A percentile compares a stretch with the other conserved stretches of the same genome.
phyloP scores from a whole-genome alignment of 2,113 vertebrate species.

The Neopipo cinnamomea region DNA sequence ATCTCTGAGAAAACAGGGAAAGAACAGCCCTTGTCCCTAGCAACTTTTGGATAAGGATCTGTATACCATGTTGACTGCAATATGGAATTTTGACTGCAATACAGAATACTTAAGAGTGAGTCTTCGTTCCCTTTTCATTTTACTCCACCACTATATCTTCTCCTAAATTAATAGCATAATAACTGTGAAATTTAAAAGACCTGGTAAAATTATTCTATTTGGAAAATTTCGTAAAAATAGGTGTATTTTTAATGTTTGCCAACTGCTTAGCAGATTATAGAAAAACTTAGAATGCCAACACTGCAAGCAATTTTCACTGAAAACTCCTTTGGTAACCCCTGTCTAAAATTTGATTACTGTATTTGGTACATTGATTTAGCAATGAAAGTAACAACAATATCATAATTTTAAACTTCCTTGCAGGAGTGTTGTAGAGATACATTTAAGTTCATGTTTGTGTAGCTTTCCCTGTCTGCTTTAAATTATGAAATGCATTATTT shows the following conservation, averaged over 20 bases:
- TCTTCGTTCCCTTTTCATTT: not conserved
- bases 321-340: slow-evolving; percentile 18
- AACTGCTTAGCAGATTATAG: not conserved
- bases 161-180: not conserved
- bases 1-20: not conserved
- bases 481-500: slow-evolving; percentile 68
- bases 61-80: not conserved
- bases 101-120: not conserved
- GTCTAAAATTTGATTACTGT: slow-evolving; percentile 44
- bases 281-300: not conserved
- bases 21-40: not conserved
- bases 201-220: not conserved
- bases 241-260: not conserved
- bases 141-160: not conserved
- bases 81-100: too few species aligned
- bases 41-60: not conserved
- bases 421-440: slow-evolving; percentile 19
- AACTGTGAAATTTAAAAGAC: not conserved
- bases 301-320: slow-evolving; percentile 21
- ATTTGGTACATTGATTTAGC: slow-evolving; percentile 62
- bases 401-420: slow-evolving; percentile 33
- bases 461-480: slow-evolving; percentile 37
- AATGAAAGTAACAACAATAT: slow-evolving; percentile 41
- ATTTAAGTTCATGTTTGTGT: slow-evolving; percentile 29
- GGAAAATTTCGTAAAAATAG: not conserved